Base-by-base conservation (phyloP, 2,888 invertebrate genomes). In the Trachelus stipa region DNA sequence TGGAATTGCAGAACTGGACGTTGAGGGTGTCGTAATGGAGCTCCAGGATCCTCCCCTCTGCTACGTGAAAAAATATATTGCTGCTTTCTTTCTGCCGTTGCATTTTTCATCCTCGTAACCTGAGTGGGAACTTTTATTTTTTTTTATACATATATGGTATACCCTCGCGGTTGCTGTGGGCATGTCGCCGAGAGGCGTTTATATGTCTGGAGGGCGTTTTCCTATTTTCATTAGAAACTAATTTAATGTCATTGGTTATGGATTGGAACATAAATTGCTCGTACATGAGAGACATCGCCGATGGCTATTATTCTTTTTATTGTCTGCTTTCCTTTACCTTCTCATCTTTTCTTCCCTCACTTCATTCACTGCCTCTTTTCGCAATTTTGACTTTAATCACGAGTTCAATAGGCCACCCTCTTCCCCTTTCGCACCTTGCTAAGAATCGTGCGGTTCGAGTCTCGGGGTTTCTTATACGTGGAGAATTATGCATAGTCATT, bases 11-110 rank as follows among this genome's bases (percentile, higher is more conserved):
- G 77, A 78, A 78, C 82, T 82, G 82, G 80, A 78, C 79, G 56
- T 56, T 23, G 74, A 75, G 86, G 84, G 83, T 83, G 84, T 80
- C 83, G 84, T 86, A 85, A 86, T 84, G 83, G 85, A 84, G 81
- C 80, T 82, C 80, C 81, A 78, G 81, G 74, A 79, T 82, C 77
- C 78, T 75, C 76, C 79, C 83, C 82, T 82, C 80, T 79, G 79
- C 81, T 78, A 68, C n/a, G 79, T 78, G 78, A 79, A 78, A 79
- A 84, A 83, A 85, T 85, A 83, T 83, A 85, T 85, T 81, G 81
- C 82, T 69, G 80, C 75, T 80, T 80, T 80, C 82, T 83, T 83
- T 77, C 79, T 75, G 77, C 73, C 79, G 82, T 79, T 83, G 83
- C 83, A 85, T 85, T 84, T 86, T 86, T 86, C 81, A 84, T 79